Base-by-base conservation (phyloP, 2,888 invertebrate genomes). In the Diachrysia chrysitis region DNA sequence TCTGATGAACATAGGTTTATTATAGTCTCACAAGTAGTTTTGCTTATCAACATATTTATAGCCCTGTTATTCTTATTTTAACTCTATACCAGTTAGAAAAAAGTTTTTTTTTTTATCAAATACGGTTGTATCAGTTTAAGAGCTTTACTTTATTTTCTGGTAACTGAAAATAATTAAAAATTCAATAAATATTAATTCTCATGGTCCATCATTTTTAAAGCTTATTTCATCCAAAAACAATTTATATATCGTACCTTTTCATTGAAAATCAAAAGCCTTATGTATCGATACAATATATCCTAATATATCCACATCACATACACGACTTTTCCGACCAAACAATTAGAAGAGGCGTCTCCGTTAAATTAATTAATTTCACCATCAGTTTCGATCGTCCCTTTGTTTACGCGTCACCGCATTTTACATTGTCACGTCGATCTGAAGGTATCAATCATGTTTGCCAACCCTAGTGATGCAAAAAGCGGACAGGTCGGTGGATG, bases 391-490 rank as follows among this genome's bases (percentile, higher is more conserved):
- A 35, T 12, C 14, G 21, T 17, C 21, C 58, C 51, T 64, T 56
- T 60, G 53, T 72, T 54, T 66, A 23, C 29, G 55, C 58, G 63
- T 58, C 29, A 56, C 63, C 16, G 51, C 12, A 51, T 51, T 37
- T 58, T 42, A 46, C 57, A 46, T 6, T 35, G 46, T 51, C 21
- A 60, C n/a, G 2, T 54, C 19, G 29, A 63, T 48, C 16, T 29
- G 23, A 61, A 51, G 37, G 56, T 32, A 25, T 68, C 66, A 62
- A 63, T 72, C 53, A 74, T 56, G 7, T 42, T 53, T 16, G 66
- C 64, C 87, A 87, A 69, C 84, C 85, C 83, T 87, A 76, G 23
- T 71, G 84, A 85, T 87, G 86, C 85, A 84, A 84, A 87, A 84
- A 81, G 86, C 69, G 78, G 69, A 78, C 86, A 71, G 83, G 79